A percentile compares a stretch with the other conserved stretches of the same genome.
These are phyloP conservation scores for Mamestra brassicae DNA, from an alignment of 2,888 invertebrate species.

Conservation along the genomic window DNA sequence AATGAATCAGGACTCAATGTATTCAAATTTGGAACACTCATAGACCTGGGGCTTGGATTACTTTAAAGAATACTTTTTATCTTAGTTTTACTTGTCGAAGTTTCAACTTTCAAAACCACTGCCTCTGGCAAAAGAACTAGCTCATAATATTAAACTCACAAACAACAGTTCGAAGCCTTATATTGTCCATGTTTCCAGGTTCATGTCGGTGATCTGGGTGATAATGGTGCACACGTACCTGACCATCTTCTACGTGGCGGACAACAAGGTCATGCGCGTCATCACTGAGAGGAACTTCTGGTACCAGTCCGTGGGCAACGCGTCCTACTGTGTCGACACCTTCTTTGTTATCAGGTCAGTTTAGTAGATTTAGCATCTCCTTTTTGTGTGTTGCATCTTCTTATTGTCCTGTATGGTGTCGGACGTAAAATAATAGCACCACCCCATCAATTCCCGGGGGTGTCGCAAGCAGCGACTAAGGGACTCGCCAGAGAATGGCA, in stretches of 20 bases:
- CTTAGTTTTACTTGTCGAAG: background rate
- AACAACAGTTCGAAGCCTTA: background rate
- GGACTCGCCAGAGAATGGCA: too few relatives aligned
- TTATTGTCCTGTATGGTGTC: too few relatives aligned
- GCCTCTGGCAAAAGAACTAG: background rate
- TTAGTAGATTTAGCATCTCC: background rate
- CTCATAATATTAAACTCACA: background rate
- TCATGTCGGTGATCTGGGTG: constrained; percentile 95
- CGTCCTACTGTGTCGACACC: constrained; percentile 96
- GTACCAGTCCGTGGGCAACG: constrained; percentile 96
- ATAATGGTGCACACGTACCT: constrained; percentile 96
- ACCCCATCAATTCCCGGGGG: too few relatives aligned
- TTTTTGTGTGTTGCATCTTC: background rate
- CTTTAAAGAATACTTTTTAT: too few relatives aligned
- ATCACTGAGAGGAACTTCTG: constrained; percentile 94
- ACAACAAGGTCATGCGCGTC: constrained; percentile 93
- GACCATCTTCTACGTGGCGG: constrained; percentile 94
- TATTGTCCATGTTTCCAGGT: constrained; percentile 78
- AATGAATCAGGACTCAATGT: too few relatives aligned
- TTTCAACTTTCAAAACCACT: background rate
- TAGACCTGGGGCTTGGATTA: too few relatives aligned
- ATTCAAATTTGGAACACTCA: too few relatives aligned
- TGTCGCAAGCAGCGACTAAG: too few relatives aligned
- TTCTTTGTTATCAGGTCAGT: constrained; percentile 96
- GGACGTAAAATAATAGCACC: too few relatives aligned